A percentile compares a stretch with the other conserved stretches of the same genome.
These are phyloP conservation scores for Promerops cafer DNA, from an alignment of 2,113 vertebrate species.

Conservation along the genomic window DNA sequence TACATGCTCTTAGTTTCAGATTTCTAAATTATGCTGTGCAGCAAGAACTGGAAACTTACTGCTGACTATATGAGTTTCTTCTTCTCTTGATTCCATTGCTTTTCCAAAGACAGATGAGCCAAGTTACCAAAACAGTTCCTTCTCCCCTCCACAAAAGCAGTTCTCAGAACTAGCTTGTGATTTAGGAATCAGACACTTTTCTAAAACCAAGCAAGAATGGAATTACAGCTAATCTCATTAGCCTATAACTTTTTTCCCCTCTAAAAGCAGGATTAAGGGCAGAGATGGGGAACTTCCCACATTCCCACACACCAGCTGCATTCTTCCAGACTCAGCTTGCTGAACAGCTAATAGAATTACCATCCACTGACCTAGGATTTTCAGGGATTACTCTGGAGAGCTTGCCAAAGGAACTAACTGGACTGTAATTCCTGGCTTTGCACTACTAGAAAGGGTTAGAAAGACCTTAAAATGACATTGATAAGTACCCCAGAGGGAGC, in stretches of 20 bases:
- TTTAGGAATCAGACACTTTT: constrained; percentile 3
- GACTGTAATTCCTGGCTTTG: not conserved
- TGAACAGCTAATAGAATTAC: constrained; percentile 52
- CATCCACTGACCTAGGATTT: constrained; percentile 40
- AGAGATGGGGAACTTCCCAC: constrained; percentile 25
- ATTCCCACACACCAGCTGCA: constrained; percentile 19
- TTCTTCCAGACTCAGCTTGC: constrained; percentile 11
- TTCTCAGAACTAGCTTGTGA: not conserved
- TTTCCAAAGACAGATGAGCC: not conserved
- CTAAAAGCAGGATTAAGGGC: constrained; percentile 41
- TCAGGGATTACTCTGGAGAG: constrained; percentile 19
- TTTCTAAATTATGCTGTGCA: not conserved
- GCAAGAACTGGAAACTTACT: not conserved
- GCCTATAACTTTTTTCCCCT: not conserved
- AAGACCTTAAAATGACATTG: constrained; percentile 17
- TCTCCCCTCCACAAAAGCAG: not conserved
- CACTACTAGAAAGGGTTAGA: not conserved
- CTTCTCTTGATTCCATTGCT: not conserved
- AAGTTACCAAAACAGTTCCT: not conserved
- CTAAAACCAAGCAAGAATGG: constrained; percentile 34
- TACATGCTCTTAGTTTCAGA: not conserved
- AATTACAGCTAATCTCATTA: constrained; percentile 59
- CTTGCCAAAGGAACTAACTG: not conserved
- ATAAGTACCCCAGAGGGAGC: not conserved
- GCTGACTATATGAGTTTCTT: not conserved